These are phyloP conservation scores for Drosophila rufa DNA, from an alignment of 1,140 invertebrate species.

Conservation along the genomic window DNA sequence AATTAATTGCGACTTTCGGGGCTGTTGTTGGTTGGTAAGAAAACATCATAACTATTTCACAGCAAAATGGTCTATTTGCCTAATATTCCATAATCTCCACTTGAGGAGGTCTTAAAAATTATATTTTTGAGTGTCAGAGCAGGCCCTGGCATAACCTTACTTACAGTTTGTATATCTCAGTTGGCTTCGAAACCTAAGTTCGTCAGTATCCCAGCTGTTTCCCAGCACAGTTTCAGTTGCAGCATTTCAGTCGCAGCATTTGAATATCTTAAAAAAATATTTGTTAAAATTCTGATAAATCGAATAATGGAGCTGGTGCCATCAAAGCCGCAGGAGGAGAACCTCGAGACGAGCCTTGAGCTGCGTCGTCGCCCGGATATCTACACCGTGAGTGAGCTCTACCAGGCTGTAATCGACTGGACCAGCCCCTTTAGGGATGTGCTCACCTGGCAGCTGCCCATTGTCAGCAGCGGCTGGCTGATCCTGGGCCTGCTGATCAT, in stretches of 20 bases:
- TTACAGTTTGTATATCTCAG: too few species aligned
- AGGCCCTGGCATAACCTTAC: neutral
- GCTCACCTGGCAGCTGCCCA: neutral
- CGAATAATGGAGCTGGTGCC: neutral
- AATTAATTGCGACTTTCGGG: slow-evolving; percentile 20
- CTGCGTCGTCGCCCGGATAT: neutral
- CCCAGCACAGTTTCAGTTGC: neutral
- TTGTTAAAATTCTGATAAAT: too few species aligned
- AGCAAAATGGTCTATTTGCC: neutral
- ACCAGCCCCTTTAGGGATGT: neutral
- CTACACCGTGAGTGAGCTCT: neutral
- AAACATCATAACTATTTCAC: slow-evolving; percentile 11
- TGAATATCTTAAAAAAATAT: too few species aligned
- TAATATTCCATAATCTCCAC: too few species aligned
- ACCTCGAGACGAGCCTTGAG: neutral
- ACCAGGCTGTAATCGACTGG: neutral
- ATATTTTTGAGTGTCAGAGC: neutral
- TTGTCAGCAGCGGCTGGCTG: neutral
- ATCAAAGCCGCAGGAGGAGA: neutral
- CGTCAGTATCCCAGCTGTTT: too few species aligned
- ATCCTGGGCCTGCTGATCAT: neutral
- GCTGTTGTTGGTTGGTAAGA: neutral
- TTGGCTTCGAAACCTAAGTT: neutral
- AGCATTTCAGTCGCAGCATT: too few species aligned
- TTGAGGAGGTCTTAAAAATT: too few species aligned